A percentile compares a stretch with the other conserved stretches of the same genome.
Evolutionary conservation across 2,888 invertebrate species (phyloP).

Genomic region (Macrophya alboannulata): DNA sequence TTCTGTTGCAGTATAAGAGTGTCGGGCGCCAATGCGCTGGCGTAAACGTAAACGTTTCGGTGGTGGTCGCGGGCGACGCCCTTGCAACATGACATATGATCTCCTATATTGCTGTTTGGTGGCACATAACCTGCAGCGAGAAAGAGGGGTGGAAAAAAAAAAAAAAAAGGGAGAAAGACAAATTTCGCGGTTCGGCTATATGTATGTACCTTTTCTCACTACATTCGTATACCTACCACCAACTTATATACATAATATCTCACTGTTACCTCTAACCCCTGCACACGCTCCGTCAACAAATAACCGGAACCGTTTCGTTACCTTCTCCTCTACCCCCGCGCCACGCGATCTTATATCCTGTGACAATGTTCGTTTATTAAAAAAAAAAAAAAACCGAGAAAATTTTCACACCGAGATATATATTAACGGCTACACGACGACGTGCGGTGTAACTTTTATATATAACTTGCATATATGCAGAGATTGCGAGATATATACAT

Average conservation of each 20-base stretch:
- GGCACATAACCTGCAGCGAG: background rate
- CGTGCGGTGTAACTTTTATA: background rate
- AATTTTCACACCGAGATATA: conserved; percentile 47
- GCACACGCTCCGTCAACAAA: conserved; percentile 57
- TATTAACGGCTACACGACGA: conserved; percentile 19
- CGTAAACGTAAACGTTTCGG: conserved; percentile 52
- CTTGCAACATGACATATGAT: conserved; percentile 78
- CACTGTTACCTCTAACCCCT: conserved; percentile 71
- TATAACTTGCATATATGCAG: background rate
- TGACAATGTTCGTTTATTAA: conserved; percentile 58
- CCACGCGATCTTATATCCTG: background rate
- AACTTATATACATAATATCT: conserved; percentile 77
- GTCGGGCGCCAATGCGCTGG: background rate
- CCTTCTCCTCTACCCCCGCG: too few species aligned
- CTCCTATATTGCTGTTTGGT: conserved; percentile 76
- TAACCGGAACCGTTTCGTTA: conserved; percentile 41
- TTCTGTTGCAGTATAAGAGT: background rate
- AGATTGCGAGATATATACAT: background rate
- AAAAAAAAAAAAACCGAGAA: too few species aligned
- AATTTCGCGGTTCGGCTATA: conserved; percentile 71
- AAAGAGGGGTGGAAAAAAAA: background rate
- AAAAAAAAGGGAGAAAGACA: background rate
- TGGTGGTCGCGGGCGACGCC: conserved; percentile 56
- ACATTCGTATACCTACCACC: conserved; percentile 65
- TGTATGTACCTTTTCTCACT: conserved; percentile 75